Conservation (phyloP, 2,888 invertebrate species). For the Latrodectus hesperus region DNA sequence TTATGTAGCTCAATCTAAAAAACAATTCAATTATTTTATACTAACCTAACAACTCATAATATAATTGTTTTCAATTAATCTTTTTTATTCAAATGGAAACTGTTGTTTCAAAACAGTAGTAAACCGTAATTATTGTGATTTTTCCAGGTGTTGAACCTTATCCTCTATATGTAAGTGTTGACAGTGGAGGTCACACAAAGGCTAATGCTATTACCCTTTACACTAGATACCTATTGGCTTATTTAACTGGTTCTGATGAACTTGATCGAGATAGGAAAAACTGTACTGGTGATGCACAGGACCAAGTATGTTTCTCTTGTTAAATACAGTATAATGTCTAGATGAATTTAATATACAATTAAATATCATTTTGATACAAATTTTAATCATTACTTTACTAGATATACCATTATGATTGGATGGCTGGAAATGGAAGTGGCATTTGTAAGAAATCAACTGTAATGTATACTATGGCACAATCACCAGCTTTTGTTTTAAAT, state of each 20-base stretch:
- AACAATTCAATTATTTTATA: too few species aligned
- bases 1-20: too few species aligned
- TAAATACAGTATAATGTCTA: background rate
- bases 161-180: constrained; percentile 81
- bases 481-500: constrained; percentile 71
- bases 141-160: constrained; percentile 74
- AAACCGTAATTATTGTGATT: background rate
- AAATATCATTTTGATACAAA: background rate
- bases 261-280: constrained; percentile 75
- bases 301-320: constrained; percentile 77
- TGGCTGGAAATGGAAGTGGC: constrained; percentile 69
- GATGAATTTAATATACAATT: background rate
- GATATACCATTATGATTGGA: constrained; percentile 71
- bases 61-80: too few species aligned
- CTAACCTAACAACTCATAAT: too few species aligned
- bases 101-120: too few species aligned
- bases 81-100: too few species aligned
- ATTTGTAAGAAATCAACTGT: constrained; percentile 69
- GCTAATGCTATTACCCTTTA: constrained; percentile 76
- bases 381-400: constrained; percentile 2
- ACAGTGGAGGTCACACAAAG: constrained; percentile 57
- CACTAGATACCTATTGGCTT: constrained; percentile 80
- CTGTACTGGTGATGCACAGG: constrained; percentile 76
- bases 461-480: constrained; percentile 62
- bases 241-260: constrained; percentile 79